Base-by-base conservation (phyloP, 2,113 vertebrate species). In the Eulemur rufifrons region DNA sequence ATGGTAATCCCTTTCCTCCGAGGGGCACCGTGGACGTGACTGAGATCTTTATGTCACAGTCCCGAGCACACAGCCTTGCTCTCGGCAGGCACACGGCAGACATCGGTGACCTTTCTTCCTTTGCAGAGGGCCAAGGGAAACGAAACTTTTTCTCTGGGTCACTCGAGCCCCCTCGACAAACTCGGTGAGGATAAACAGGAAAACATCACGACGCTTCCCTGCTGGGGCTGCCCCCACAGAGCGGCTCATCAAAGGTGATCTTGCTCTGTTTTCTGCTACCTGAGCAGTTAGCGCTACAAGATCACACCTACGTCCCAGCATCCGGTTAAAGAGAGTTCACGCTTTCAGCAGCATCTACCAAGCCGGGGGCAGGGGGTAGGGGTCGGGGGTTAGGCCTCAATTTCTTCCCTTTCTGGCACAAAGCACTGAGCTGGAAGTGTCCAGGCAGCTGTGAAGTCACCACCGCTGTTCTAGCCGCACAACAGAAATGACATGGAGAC, bases 21-120 rank as follows among this genome's bases (percentile, higher is more conserved):
- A 61, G 42, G 34, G 63, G 61, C 4, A 0, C 61, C 27, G 29
- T 8, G 37, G 25, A 11, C 1, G 8, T 21, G 21, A 39, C 59
- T 17, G 9, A 85, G 56, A n/a, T 15, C 23, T 0, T 7, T 2
- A 6, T 20, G 12, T 17, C 6, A 13, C 14, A 66, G 63, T 9
- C 50, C n/a, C 1, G 0, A 68, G 68, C 34, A 59, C 2, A 10
- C 1, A 4, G 8, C 21, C 20, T 2, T 2, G 29, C 84, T 20
- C 9, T 3, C 6, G 5, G 82, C 73, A 52, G 66, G 56, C n/a
- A 32, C 4, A 32, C 23, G 5, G 47, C 78, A 39, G 37, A 45
- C 25, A n/a, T 12, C 23, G 39, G 45, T 27, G 32, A 37, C 45
- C 68, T n/a, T 61, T n/a, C 89, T 50, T 64, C 68, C 63, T 89